phyloP scores from a whole-genome alignment of 2,888 invertebrate genomes.

The Incurvaria masculella region DNA sequence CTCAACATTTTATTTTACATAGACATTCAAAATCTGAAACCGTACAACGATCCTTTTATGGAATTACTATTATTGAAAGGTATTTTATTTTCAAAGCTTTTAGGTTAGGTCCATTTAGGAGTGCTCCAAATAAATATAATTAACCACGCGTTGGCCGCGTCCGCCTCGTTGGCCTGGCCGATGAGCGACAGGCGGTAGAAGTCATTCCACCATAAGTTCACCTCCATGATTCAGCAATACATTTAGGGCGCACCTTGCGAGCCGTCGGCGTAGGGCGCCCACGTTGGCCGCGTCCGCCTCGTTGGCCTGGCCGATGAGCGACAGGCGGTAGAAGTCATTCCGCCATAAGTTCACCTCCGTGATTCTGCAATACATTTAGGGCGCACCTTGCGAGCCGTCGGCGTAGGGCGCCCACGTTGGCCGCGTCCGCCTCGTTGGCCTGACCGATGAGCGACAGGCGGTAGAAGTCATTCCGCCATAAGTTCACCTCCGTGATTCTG shows the following conservation, averaged over 20 bases:
- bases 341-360: conserved; percentile 99
- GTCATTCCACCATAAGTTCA: conserved; percentile 99
- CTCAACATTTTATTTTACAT: no score
- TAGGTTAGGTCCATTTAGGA: no score
- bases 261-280: conserved; percentile 51
- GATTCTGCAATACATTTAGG: conserved; percentile 63
- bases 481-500: conserved; percentile 95
- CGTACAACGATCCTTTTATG: no score
- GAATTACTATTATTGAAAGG: no score
- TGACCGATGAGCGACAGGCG: conserved; percentile 98
- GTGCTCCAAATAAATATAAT: no score
- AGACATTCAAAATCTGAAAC: no score
- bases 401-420: conserved; percentile 44
- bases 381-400: conserved; percentile 58
- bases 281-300: conserved; percentile 72
- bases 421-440: conserved; percentile 81
- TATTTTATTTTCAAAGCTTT: no score
- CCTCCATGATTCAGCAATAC: conserved; percentile 81
- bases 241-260: conserved; percentile 54
- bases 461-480: conserved; percentile 99
- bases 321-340: conserved; percentile 99
- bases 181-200: conserved; percentile 99
- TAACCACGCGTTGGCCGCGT: conserved; percentile 58
- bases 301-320: conserved; percentile 95
- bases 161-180: conserved; percentile 92